Conservation (phyloP, 2,888 invertebrate genomes). For the Monoplex corrugatus region DNA sequence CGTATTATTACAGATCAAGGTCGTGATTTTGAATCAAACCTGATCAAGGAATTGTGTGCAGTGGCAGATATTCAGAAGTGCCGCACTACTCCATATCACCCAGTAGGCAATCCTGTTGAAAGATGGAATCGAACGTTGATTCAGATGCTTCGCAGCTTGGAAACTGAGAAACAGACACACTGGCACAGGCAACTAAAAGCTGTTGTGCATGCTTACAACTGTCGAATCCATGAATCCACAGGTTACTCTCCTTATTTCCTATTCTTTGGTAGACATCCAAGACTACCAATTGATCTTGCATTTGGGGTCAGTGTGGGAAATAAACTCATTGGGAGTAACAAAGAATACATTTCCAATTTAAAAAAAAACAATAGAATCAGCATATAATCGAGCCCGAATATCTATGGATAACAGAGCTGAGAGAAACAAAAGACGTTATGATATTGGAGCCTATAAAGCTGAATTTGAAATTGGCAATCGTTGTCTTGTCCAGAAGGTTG, state of each 20-base stretch:
- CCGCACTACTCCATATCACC: conserved; percentile 28
- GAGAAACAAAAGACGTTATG: conserved; percentile 26
- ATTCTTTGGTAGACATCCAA: conserved; percentile 32
- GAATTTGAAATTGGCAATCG: conserved; percentile 6
- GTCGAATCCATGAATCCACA: background rate
- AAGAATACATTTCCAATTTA: background rate
- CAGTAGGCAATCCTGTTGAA: conserved; percentile 26
- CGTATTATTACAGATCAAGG: conserved; percentile 19
- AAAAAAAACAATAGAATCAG: background rate
- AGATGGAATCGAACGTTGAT: conserved; percentile 16
- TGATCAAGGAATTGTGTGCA: conserved; percentile 10
- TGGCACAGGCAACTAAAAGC: conserved; percentile 11
- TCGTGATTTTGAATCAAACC: conserved; percentile 20
- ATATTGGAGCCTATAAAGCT: background rate
- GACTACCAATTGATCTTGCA: conserved; percentile 10
- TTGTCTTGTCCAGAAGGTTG: conserved; percentile 2
- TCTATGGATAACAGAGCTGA: background rate
- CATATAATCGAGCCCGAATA: background rate
- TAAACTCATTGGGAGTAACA: background rate
- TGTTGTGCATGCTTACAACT: conserved; percentile 20
- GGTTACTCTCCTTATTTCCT: conserved; percentile 13
- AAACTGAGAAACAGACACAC: background rate
- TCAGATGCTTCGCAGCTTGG: conserved; percentile 13
- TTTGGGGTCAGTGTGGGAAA: background rate
- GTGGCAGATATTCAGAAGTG: conserved; percentile 17